A percentile compares a stretch with the other conserved stretches of the same genome.
phyloP scores from a whole-genome alignment of 2,888 invertebrate genomes.

The Nomada ferruginata region DNA sequence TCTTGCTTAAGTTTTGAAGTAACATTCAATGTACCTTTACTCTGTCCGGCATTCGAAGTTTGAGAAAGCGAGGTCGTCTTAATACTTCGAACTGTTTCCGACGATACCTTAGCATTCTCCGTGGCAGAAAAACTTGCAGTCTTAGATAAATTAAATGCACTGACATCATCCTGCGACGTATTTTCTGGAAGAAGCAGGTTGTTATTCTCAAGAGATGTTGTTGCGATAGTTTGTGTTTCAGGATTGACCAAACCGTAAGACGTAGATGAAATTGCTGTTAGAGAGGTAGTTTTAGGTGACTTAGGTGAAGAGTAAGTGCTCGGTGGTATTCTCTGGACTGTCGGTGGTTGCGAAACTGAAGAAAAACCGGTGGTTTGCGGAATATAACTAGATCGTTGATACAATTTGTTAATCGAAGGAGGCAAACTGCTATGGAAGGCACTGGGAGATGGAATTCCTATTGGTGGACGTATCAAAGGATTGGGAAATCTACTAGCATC shows the following conservation, averaged over 20 bases:
- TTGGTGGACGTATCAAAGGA: slow-evolving; percentile 79
- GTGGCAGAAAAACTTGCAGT: slow-evolving; percentile 53
- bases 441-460: slow-evolving; percentile 80
- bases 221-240: slow-evolving; percentile 60
- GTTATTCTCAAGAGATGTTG: slow-evolving; percentile 63
- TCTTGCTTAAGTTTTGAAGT: slow-evolving; percentile 25
- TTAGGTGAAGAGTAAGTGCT: slow-evolving; percentile 77
- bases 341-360: slow-evolving; percentile 75
- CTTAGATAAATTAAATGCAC: slow-evolving; percentile 76
- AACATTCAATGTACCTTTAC: slow-evolving; percentile 5
- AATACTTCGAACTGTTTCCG: slow-evolving; percentile 24
- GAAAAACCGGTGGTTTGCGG: slow-evolving; percentile 76
- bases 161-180: slow-evolving; percentile 66
- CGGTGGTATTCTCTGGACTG: slow-evolving; percentile 81
- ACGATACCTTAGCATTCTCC: slow-evolving; percentile 20
- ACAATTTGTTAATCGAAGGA: slow-evolving; percentile 81
- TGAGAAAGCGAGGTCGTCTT: slow-evolving; percentile 20
- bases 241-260: slow-evolving; percentile 69
- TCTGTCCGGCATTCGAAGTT: slow-evolving; percentile 18
- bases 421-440: slow-evolving; percentile 83
- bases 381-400: slow-evolving; percentile 80
- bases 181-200: slow-evolving; percentile 61
- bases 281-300: slow-evolving; percentile 72
- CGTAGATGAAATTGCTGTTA: slow-evolving; percentile 65
- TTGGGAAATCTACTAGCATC: slow-evolving; percentile 78